Base-by-base conservation (phyloP, 2,888 invertebrate genomes). In the Microplitis manilae region DNA sequence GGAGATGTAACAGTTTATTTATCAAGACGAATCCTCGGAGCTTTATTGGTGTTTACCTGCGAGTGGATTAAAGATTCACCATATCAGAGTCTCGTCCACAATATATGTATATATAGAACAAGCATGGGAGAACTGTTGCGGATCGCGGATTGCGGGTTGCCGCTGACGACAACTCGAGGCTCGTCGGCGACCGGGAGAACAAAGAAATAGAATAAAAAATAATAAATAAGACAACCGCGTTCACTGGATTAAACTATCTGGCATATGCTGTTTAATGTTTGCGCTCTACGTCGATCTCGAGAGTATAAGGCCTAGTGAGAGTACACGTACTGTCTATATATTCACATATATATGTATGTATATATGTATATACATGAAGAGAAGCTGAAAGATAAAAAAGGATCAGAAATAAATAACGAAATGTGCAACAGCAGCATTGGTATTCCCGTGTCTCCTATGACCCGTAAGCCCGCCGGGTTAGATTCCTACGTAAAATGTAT, bases 381-480 rank as follows among this genome's bases (percentile, higher is more conserved):
- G 2, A 50, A 50, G 50, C 8, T 13, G 13, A 50, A 50, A 50
- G 13, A 65, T 64, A 68, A 61, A 77, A 79, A 79, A 76, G 78
- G 68, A 64, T 30, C 62, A 61, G 67, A 59, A 38, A 67, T 74
- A 76, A n/a, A 68, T 77, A 76, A 61, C 17, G 38, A 70, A 40
- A 71, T 73, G 75, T 30, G 59, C 77, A 79, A 38, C 74, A 75
- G 77, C 76, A 71, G 68, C 71, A 73, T 65, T 76, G 79, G 81
- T 80, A 80, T 82, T 81, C 79, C 84, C 84, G 84, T 86, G 82
- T 84, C 82, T 83, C 82, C 81, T 84, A 85, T 89, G 89, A 89
- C 89, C 89, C 86, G 84, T 85, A 84, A 84, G 87, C 84, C 87
- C 86, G 87, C 86, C 87, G 87, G 88, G 89, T 89, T 89, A 88